Evolutionary conservation across 2,113 vertebrate genomes (phyloP).

Genomic region (Bos javanicus): DNA sequence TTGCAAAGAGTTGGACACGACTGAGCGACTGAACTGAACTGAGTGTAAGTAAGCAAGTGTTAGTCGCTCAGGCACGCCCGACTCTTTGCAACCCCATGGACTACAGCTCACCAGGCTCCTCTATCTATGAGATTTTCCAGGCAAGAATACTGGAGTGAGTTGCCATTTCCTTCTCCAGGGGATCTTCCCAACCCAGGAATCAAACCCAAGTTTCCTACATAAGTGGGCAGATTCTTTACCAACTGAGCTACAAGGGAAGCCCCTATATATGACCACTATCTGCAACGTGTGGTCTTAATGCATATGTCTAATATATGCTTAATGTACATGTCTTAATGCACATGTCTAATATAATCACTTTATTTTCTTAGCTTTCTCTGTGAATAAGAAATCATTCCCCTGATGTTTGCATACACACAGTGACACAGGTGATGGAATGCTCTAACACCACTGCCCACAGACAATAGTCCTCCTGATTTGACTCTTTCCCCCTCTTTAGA

Average conservation of each 20-base stretch:
- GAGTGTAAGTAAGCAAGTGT: neutral
- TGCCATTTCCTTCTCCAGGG: neutral
- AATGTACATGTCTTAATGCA: neutral
- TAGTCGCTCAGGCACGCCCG: accelerated
- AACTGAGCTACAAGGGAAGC: neutral
- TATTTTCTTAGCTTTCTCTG: neutral
- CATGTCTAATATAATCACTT: neutral
- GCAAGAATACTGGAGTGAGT: neutral
- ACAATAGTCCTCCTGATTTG: neutral
- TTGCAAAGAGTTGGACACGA: neutral
- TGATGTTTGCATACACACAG: neutral
- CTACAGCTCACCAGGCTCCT: neutral
- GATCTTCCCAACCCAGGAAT: neutral
- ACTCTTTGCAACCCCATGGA: neutral
- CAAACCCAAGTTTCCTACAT: neutral
- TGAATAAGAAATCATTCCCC: neutral
- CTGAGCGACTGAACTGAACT: neutral
- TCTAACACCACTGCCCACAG: neutral
- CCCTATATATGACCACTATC: neutral
- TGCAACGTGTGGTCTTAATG: neutral
- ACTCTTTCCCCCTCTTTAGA: neutral
- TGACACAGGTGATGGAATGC: neutral
- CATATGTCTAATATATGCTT: neutral
- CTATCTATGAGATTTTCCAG: neutral
- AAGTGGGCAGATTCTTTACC: neutral